Evolutionary conservation across 2,888 invertebrate species (phyloP), one percentile per base, ranked within the genome.

Genomic region (Boloria euphrosyne): DNA sequence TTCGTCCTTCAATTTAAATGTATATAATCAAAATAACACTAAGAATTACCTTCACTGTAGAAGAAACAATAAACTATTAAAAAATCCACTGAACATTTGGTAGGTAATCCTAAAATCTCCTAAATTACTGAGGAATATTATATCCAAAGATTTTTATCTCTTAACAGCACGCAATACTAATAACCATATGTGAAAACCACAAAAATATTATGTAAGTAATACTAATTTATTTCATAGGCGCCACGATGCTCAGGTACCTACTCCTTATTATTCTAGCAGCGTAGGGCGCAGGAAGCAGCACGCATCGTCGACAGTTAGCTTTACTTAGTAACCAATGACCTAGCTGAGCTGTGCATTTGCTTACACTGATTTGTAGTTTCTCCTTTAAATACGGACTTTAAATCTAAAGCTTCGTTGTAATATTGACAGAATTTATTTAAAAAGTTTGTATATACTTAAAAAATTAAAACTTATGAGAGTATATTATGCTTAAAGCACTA

Each of bases 251-350:
- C 53, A 17, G n/a, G 13, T 43, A 10, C 13, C 71, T 10, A 38
- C 31, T 73, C 62, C 65, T 78, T 70, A 74, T 66, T 76, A 78
- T 77, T 71, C 78, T 46, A 59, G 31, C 51, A 57, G 53, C 65
- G 75, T 65, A 16, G 60, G 46, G 18, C 70, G 66, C 66, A 76
- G 78, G 78, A 78, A 78, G 69, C 73, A 64, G 71, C 73, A 71
- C 74, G 68, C 58, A 65, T 62, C 61, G 66, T 44, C 54, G 73
- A 77, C 74, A 74, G 76, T 75, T 76, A 76, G 63, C 67, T 71
- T 59, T 68, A 72, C 76, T 77, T 80, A 82, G 83, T 73, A 71
- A 73, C 68, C 75, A 68, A 75, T 72, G 75, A 76, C 75, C 75
- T 71, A 74, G 72, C 73, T 71, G 59, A 73, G 69, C 67, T 61